phyloP scores from a whole-genome alignment of 2,113 vertebrate species.

The Octodon degus region DNA sequence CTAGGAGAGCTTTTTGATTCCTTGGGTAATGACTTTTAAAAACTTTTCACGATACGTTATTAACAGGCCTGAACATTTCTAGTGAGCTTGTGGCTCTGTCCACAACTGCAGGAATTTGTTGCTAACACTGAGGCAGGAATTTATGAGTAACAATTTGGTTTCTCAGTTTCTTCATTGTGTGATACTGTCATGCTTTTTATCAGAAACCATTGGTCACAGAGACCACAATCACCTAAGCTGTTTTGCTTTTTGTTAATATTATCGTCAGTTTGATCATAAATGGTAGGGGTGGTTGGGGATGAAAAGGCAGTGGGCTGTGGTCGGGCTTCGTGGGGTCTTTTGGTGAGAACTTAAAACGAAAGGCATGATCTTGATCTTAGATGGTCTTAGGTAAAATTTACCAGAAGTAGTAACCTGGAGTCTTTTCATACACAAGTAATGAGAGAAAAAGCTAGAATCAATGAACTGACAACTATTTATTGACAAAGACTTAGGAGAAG shows the following conservation, averaged over 20 bases:
- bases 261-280: conserved; percentile 1
- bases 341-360: conserved; percentile 60
- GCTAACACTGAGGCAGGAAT: background rate
- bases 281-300: conserved; percentile 20
- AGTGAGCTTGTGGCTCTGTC: background rate
- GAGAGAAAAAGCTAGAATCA: background rate
- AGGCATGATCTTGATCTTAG: background rate
- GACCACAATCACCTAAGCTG: conserved; percentile 62
- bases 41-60: background rate
- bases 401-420: background rate
- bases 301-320: conserved; percentile 49
- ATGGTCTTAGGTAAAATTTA: background rate
- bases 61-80: background rate
- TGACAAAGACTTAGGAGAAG: background rate
- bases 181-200: conserved; percentile 2
- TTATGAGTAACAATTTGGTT: background rate
- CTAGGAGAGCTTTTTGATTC: background rate
- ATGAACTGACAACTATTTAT: background rate
- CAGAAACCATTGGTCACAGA: background rate
- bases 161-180: background rate
- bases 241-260: conserved; percentile 52
- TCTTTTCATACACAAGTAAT: background rate
- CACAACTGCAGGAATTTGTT: background rate
- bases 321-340: conserved; percentile 47
- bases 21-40: conserved; percentile 1